Conservation (phyloP, 2,113 vertebrate genomes). For the Gorsachius goisagi region DNA sequence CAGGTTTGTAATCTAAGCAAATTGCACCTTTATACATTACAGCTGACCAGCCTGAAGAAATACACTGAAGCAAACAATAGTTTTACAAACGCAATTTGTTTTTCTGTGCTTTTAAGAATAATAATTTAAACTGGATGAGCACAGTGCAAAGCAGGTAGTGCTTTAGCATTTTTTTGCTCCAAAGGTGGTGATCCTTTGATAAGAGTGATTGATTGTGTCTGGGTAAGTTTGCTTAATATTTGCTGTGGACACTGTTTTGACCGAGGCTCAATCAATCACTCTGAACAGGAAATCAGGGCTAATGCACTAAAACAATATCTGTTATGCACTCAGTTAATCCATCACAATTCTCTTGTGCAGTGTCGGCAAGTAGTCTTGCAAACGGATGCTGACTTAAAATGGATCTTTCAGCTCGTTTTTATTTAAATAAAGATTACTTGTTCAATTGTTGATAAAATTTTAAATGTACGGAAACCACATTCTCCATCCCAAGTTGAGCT, state of each 20-base stretch:
- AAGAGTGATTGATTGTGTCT: constrained; percentile 64
- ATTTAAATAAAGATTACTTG: not conserved
- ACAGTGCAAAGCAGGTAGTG: not conserved
- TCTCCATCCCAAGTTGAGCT: not conserved
- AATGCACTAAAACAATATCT: constrained; percentile 69
- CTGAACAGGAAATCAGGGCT: constrained; percentile 67
- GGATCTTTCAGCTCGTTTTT: not conserved
- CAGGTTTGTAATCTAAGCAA: not conserved
- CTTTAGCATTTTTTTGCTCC: not conserved
- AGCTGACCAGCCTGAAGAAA: not conserved
- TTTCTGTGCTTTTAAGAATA: not conserved
- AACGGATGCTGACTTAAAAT: not conserved
- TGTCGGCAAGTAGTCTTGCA: not conserved
- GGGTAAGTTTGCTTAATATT: constrained; percentile 65
- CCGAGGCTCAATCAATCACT: constrained; percentile 65
- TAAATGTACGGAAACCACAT: not conserved
- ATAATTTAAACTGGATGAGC: not conserved
- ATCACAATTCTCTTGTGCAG: constrained; percentile 55
- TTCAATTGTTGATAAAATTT: not conserved
- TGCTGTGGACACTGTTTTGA: constrained; percentile 49
- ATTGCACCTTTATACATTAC: not conserved
- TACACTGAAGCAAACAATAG: not conserved
- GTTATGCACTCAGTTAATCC: constrained; percentile 54
- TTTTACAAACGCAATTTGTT: not conserved
- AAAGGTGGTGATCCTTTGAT: constrained; percentile 42